Conservation (phyloP, 2,888 invertebrate genomes). For the Agonopterix alstromeriana region DNA sequence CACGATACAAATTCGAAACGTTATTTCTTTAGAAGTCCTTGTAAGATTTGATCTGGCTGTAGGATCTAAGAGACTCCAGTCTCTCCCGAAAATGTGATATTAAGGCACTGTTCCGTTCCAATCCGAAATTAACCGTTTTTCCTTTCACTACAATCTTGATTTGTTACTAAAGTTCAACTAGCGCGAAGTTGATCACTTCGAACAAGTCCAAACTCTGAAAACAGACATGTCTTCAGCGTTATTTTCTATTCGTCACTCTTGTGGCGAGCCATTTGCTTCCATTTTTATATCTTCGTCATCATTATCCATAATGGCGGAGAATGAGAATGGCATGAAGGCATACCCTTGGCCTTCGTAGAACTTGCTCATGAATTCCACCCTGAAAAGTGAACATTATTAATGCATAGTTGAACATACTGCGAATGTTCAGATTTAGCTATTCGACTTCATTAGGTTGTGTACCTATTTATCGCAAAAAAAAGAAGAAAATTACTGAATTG, state of each 20-base stretch:
- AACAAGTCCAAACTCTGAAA: conserved; percentile 8
- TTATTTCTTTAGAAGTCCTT: too few species aligned
- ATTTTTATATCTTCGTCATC: conserved; percentile 54
- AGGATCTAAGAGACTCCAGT: too few species aligned
- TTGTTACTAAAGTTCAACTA: background rate
- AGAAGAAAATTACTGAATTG: too few species aligned
- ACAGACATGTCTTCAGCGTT: background rate
- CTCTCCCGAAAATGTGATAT: too few species aligned
- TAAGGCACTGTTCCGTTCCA: too few species aligned
- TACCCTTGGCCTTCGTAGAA: conserved; percentile 89
- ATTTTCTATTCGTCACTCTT: conserved; percentile 29
- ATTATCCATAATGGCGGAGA: conserved; percentile 77
- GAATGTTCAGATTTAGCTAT: background rate
- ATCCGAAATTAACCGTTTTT: too few species aligned
- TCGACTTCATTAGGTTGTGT: too few species aligned
- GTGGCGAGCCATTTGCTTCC: conserved; percentile 40
- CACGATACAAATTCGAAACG: too few species aligned
- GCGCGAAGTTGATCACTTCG: background rate
- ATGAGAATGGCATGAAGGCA: conserved; percentile 85
- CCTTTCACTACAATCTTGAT: too few species aligned
- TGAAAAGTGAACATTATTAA: conserved; percentile 59
- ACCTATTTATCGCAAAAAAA: too few species aligned
- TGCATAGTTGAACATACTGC: background rate
- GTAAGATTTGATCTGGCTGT: too few species aligned
- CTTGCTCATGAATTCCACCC: conserved; percentile 98